A percentile compares a stretch with the other conserved stretches of the same genome.
These are phyloP conservation scores for Pachymerium ferrugineum DNA, from an alignment of 2,888 invertebrate species.

Conservation along the genomic window DNA sequence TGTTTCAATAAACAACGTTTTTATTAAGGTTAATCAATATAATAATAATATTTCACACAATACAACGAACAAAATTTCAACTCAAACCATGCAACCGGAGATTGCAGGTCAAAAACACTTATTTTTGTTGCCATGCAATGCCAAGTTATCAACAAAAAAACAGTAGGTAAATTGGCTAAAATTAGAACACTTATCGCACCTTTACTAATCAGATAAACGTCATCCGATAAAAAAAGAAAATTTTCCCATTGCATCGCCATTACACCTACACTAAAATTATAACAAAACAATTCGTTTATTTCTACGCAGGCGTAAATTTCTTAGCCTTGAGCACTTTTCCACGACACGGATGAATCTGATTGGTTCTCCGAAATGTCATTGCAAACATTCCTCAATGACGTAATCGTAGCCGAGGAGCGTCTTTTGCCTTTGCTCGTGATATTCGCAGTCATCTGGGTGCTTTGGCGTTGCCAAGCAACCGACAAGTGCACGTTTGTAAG, in stretches of 20 bases:
- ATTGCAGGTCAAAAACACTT: too few species aligned
- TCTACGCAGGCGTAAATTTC: neutral
- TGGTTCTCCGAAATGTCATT: neutral
- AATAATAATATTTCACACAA: too few species aligned
- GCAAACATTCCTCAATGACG: neutral
- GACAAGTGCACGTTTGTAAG: neutral
- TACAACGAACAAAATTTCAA: too few species aligned
- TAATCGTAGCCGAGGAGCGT: neutral
- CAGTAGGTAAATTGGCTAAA: neutral
- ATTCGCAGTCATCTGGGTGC: neutral
- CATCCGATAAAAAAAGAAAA: too few species aligned
- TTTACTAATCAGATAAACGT: too few species aligned
- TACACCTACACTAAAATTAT: too few species aligned
- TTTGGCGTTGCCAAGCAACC: slow-evolving; percentile 13
- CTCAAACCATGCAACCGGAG: too few species aligned
- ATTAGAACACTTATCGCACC: too few species aligned
- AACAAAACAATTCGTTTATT: too few species aligned
- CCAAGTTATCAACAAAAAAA: neutral
- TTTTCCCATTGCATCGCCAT: too few species aligned
- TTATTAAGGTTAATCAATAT: neutral
- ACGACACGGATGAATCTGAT: neutral
- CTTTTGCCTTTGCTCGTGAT: neutral
- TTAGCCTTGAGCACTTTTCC: neutral
- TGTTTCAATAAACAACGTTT: neutral
- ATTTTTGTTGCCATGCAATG: neutral